Evolutionary conservation across 2,113 vertebrate species (phyloP).

Genomic region (Otocyon megalotis): DNA sequence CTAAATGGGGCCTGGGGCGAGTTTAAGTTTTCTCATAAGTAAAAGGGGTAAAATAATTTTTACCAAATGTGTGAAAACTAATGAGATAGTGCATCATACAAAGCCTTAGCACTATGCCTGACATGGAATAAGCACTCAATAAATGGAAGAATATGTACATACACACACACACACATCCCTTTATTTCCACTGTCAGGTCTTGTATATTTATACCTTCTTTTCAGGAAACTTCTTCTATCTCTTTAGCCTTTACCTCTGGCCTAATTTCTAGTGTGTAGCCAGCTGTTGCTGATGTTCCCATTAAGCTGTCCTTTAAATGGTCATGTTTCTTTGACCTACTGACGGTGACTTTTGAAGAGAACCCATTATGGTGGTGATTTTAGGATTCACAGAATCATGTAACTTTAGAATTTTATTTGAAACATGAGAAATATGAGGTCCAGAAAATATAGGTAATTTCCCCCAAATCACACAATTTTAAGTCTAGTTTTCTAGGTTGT

Average conservation of each 20-base stretch:
- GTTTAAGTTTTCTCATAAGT: slow-evolving; percentile 16
- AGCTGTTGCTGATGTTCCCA: background rate
- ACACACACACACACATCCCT: background rate
- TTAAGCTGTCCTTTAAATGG: background rate
- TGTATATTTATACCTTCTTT: background rate
- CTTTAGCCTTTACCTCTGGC: background rate
- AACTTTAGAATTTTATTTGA: slow-evolving; percentile 19
- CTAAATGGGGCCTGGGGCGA: background rate
- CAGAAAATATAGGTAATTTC: background rate
- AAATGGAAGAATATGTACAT: background rate
- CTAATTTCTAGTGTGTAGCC: background rate
- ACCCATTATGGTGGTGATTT: background rate
- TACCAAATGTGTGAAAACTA: slow-evolving; percentile 5
- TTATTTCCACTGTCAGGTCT: background rate
- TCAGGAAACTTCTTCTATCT: background rate
- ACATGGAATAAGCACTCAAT: background rate
- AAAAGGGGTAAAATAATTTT: slow-evolving; percentile 10
- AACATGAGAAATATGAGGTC: background rate
- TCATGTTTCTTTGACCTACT: background rate
- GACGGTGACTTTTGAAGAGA: background rate
- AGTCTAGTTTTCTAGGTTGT: background rate
- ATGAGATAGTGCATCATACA: background rate
- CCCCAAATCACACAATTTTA: background rate
- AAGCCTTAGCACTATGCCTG: background rate
- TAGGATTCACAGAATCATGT: slow-evolving; percentile 3